A percentile compares a stretch with the other conserved stretches of the same genome.
Evolutionary conservation across 2,888 invertebrate species (phyloP).

Genomic region (Mechanitis messenoides): DNA sequence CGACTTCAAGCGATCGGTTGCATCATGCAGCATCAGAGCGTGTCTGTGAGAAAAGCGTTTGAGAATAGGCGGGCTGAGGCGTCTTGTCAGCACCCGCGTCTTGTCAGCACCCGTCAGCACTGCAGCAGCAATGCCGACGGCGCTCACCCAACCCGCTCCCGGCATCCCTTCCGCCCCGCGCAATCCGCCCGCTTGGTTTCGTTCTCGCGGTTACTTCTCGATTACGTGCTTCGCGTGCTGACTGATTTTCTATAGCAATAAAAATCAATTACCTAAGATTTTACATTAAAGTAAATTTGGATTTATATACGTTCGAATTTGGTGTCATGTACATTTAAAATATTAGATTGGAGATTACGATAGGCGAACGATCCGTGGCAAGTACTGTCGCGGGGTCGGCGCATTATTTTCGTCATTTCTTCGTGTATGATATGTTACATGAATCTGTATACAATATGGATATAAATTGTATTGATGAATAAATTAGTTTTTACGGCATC

Average conservation of each 20-base stretch:
- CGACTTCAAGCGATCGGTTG: constrained; percentile 65
- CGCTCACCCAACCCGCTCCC: constrained; percentile 39
- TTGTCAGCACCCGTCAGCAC: constrained; percentile 7
- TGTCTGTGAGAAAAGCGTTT: constrained; percentile 57
- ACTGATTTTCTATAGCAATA: constrained; percentile 79
- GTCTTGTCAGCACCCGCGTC: constrained; percentile 23
- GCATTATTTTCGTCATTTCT: constrained; percentile 76
- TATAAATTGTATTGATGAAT: constrained; percentile 75
- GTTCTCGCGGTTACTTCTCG: constrained; percentile 77
- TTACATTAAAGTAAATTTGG: constrained; percentile 78
- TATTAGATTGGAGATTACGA: constrained; percentile 74
- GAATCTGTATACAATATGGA: constrained; percentile 79
- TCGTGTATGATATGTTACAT: constrained; percentile 81
- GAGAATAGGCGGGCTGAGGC: constrained; percentile 48
- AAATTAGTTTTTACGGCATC: constrained; percentile 77
- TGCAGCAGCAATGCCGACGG: constrained; percentile 33
- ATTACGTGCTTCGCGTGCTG: constrained; percentile 79
- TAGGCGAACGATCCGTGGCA: constrained; percentile 68
- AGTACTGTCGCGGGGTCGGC: constrained; percentile 58
- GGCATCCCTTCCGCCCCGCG: constrained; percentile 47
- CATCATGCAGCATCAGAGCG: constrained; percentile 61
- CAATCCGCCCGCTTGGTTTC: constrained; percentile 73
- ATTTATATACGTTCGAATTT: constrained; percentile 77
- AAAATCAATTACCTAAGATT: constrained; percentile 79
- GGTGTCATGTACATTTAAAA: constrained; percentile 78